phyloP scores from a whole-genome alignment of 2,113 vertebrate species.

The Lates calcarifer region DNA sequence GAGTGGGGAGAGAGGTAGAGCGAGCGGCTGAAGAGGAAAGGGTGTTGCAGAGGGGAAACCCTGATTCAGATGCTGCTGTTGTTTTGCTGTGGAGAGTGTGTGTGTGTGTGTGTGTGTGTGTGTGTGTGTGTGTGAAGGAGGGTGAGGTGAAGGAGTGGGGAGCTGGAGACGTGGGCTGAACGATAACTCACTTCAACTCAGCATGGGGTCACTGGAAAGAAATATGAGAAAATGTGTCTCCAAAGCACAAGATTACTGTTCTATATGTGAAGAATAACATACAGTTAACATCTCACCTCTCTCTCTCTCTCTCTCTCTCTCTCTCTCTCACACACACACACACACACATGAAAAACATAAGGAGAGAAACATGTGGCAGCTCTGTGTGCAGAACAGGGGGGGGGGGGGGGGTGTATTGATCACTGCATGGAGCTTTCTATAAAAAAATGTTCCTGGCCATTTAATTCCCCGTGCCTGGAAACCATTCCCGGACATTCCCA shows the following conservation, averaged over 20 bases:
- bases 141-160: slow-evolving; percentile 17
- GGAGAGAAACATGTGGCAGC: slow-evolving; percentile 19
- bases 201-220: slow-evolving; percentile 13
- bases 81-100: slow-evolving; percentile 28
- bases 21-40: slow-evolving; percentile 43
- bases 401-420: slow-evolving; percentile 36
- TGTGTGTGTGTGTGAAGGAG: not conserved
- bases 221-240: slow-evolving; percentile 29
- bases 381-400: slow-evolving; percentile 29
- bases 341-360: slow-evolving; percentile 4
- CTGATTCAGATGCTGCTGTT: slow-evolving; percentile 58
- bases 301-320: too few species aligned
- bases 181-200: slow-evolving; percentile 41
- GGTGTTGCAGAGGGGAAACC: slow-evolving; percentile 48
- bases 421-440: slow-evolving; percentile 44
- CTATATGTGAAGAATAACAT: slow-evolving; percentile 26
- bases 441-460: slow-evolving; percentile 48
- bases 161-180: slow-evolving; percentile 30
- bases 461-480: slow-evolving; percentile 73
- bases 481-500: slow-evolving; percentile 63
- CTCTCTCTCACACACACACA: not conserved
- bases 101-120: not conserved
- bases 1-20: not conserved
- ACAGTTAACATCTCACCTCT: not conserved
- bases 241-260: not conserved